Conservation (phyloP, 2,888 invertebrate genomes). For the Cheilosia vernalis region DNA sequence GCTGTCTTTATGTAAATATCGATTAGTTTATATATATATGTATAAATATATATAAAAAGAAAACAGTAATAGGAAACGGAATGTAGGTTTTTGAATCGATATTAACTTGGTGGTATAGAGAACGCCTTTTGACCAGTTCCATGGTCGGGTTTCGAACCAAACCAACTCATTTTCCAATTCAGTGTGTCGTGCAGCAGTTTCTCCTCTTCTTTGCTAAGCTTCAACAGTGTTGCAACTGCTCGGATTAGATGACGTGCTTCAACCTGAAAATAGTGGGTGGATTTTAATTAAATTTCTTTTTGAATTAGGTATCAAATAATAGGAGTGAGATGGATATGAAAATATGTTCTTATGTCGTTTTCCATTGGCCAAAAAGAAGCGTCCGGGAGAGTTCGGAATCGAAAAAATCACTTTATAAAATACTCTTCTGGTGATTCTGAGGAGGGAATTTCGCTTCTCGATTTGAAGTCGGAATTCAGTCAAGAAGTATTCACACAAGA, state of each 20-base stretch:
- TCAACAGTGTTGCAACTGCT: constrained; percentile 92
- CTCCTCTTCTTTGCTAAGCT: constrained; percentile 94
- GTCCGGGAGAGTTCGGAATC: too few species aligned
- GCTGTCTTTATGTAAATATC: constrained; percentile 64
- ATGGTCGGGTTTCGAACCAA: constrained; percentile 86
- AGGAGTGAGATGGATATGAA: too few species aligned
- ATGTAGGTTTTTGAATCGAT: constrained; percentile 73
- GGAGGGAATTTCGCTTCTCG: too few species aligned
- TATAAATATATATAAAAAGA: constrained; percentile 24
- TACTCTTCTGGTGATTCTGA: too few species aligned
- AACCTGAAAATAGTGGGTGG: constrained; percentile 79
- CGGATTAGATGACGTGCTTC: constrained; percentile 95
- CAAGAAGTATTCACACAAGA: too few species aligned
- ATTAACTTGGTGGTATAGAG: constrained; percentile 86
- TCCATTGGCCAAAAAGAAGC: too few species aligned
- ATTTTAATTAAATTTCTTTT: neutral
- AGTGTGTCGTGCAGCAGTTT: constrained; percentile 87
- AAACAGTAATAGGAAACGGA: constrained; percentile 18
- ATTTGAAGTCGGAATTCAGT: too few species aligned
- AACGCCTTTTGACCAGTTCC: constrained; percentile 85
- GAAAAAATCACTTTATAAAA: too few species aligned
- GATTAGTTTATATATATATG: constrained; percentile 25
- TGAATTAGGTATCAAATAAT: too few species aligned
- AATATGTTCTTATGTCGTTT: too few species aligned
- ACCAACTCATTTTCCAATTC: constrained; percentile 84